phyloP scores from a whole-genome alignment of 2,797 vertebrate genomes.

The Rhynchonycteris naso region DNA sequence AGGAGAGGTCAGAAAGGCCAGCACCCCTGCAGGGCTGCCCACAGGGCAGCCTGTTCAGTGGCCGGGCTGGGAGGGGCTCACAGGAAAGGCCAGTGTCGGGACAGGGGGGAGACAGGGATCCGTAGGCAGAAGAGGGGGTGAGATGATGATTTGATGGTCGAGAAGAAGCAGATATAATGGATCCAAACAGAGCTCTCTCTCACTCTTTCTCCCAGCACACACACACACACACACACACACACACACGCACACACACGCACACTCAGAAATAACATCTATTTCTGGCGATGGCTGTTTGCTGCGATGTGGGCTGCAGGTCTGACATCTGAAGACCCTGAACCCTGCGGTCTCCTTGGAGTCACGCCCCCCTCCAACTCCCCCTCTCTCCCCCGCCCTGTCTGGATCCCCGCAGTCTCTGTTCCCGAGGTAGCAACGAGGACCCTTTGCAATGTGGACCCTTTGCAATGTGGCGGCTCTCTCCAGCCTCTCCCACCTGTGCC shows the following conservation, averaged over 20 bases:
- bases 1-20: background rate
- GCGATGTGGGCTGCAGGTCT: background rate
- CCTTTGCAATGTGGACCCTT: too few species aligned
- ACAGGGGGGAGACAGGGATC: background rate
- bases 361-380: background rate
- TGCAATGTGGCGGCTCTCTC: background rate
- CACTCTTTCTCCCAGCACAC: background rate
- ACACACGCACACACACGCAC: background rate
- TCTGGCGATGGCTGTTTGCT: too few species aligned
- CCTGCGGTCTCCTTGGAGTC: background rate
- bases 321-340: background rate
- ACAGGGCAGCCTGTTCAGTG: accelerated
- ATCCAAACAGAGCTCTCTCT: background rate
- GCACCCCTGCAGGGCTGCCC: background rate
- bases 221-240: background rate
- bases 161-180: background rate
- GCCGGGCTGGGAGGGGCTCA: background rate
- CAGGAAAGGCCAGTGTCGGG: accelerated
- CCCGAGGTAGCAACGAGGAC: accelerated
- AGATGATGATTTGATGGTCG: background rate
- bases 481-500: accelerated
- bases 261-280: background rate
- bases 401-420: background rate
- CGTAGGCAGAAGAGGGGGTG: background rate
- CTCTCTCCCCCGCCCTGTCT: accelerated